Conservation (phyloP, 2,888 invertebrate genomes). For the Clitarchus hookeri region DNA sequence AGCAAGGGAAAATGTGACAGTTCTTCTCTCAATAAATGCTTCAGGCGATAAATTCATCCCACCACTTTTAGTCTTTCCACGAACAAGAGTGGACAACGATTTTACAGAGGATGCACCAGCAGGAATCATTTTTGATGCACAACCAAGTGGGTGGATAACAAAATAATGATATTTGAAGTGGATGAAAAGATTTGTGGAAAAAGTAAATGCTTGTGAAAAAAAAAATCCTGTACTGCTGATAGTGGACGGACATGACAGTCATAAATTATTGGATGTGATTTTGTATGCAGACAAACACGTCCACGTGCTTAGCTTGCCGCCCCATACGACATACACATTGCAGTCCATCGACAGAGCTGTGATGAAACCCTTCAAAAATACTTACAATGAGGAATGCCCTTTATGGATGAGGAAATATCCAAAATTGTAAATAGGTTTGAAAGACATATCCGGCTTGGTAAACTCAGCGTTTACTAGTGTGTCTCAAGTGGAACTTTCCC, state of each 20-base stretch:
- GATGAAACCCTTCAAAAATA: background rate
- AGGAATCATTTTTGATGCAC: slow-evolving; percentile 16
- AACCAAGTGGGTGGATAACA: background rate
- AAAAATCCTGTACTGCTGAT: background rate
- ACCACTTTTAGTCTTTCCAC: slow-evolving; percentile 25
- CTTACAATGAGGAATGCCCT: background rate
- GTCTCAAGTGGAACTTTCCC: too few species aligned
- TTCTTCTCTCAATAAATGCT: too few species aligned
- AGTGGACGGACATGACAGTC: background rate
- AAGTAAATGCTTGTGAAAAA: background rate
- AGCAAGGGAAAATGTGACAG: slow-evolving; percentile 22
- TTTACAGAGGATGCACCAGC: background rate
- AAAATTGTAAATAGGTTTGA: background rate
- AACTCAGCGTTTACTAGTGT: too few species aligned
- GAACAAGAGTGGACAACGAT: slow-evolving; percentile 10
- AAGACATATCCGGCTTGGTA: background rate
- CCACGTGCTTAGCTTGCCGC: background rate
- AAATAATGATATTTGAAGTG: slow-evolving; percentile 2
- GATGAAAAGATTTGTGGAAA: slow-evolving; percentile 16
- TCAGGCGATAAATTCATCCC: slow-evolving; percentile 25
- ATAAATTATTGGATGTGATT: background rate
- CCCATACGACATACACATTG: background rate
- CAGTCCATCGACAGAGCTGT: background rate
- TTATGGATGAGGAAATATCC: slow-evolving; percentile 2
- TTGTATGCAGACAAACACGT: background rate